Conservation (phyloP, 2,888 invertebrate genomes). For the Lomographa bimaculata region DNA sequence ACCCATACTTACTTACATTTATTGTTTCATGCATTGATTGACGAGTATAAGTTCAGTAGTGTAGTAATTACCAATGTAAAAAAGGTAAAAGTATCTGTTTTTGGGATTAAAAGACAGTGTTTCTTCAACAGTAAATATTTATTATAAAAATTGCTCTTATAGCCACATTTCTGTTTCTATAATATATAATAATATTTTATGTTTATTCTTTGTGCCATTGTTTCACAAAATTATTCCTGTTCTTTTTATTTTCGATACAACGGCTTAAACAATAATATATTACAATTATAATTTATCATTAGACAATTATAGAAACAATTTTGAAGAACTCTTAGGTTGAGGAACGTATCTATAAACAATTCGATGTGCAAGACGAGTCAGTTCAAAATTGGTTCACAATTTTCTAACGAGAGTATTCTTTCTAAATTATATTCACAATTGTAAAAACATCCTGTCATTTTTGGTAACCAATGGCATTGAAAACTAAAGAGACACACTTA, state of each 20-base stretch:
- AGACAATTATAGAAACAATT: constrained; percentile 72
- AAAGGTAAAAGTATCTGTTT: no score
- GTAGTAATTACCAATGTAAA: no score
- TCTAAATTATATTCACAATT: constrained; percentile 78
- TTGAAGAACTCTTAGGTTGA: constrained; percentile 67
- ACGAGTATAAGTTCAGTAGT: no score
- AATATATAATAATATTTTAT: constrained; percentile 82
- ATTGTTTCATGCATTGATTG: no score
- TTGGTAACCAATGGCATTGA: constrained; percentile 83
- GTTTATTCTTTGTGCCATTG: constrained; percentile 83
- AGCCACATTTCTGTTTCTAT: constrained; percentile 83
- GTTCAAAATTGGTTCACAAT: constrained; percentile 65
- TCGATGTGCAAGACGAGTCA: constrained; percentile 73
- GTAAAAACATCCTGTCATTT: constrained; percentile 82
- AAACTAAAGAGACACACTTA: constrained; percentile 73
- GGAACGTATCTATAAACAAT: constrained; percentile 74
- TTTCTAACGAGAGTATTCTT: constrained; percentile 73
- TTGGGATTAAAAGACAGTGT: constrained; percentile 66
- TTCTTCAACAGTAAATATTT: constrained; percentile 84
- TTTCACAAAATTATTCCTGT: constrained; percentile 84
- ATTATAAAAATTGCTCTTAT: constrained; percentile 84
- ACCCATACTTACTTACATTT: no score
- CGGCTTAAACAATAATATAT: constrained; percentile 82
- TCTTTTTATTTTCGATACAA: constrained; percentile 82
- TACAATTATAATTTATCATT: constrained; percentile 78